phyloP scores from a whole-genome alignment of 2,888 invertebrate genomes.

The Frankliniella intonsa region DNA sequence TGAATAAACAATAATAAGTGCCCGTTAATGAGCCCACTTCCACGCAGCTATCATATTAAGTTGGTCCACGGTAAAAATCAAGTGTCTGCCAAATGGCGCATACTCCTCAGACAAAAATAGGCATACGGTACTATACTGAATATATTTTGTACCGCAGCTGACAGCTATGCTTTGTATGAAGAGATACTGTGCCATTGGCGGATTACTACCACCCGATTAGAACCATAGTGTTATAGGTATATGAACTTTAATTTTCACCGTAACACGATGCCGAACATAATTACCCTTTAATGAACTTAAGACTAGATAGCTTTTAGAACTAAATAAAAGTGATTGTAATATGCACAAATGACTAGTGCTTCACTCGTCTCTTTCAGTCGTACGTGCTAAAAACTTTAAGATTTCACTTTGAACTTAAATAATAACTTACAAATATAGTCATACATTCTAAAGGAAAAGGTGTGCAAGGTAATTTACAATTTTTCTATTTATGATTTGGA shows the following conservation, averaged over 20 bases:
- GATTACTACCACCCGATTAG: neutral
- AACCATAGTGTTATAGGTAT: neutral
- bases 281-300: neutral
- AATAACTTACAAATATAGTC: neutral
- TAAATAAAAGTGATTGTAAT: neutral
- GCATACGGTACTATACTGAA: neutral
- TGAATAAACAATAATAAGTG: neutral
- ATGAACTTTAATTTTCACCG: neutral
- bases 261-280: too few species aligned
- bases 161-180: neutral
- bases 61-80: neutral
- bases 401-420: neutral
- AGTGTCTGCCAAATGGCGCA: conserved; percentile 7
- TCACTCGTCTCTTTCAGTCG: neutral
- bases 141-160: neutral
- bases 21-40: neutral
- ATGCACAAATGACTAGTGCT: neutral
- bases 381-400: neutral
- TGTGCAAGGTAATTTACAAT: neutral
- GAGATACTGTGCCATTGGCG: neutral
- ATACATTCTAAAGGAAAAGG: neutral
- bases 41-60: too few species aligned
- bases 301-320: neutral
- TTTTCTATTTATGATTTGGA: neutral
- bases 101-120: neutral